A percentile compares a stretch with the other conserved stretches of the same genome.
Evolutionary conservation across 2,113 vertebrate species (phyloP).

Genomic region (Grantiella picta): DNA sequence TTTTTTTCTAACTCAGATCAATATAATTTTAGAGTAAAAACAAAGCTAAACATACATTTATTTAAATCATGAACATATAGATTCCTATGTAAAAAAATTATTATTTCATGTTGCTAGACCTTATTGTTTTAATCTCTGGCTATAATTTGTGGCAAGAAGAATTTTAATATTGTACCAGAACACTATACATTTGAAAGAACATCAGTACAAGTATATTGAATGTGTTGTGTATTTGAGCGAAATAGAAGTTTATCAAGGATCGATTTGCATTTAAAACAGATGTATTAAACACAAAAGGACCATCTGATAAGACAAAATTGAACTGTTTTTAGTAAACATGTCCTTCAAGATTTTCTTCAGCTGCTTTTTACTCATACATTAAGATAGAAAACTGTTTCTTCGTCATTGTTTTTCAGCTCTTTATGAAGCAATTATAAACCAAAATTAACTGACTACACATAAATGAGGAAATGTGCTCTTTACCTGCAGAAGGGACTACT

Average conservation of each 20-base stretch:
- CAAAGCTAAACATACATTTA: neutral
- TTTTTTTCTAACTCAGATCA: neutral
- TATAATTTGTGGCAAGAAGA: neutral
- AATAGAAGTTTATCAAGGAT: neutral
- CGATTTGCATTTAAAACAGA: slow-evolving; percentile 12
- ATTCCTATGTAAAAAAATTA: neutral
- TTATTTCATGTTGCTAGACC: neutral
- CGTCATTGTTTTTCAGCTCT: neutral
- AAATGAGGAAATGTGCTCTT: neutral
- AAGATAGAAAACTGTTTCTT: neutral
- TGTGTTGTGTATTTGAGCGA: neutral
- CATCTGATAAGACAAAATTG: neutral
- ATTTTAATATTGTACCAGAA: neutral
- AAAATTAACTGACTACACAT: neutral
- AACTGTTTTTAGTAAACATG: neutral
- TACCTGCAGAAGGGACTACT: neutral
- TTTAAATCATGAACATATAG: neutral
- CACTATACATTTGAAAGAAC: neutral
- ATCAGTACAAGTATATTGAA: neutral
- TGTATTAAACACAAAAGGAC: neutral
- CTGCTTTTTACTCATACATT: neutral
- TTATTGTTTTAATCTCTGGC: neutral
- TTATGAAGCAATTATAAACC: slow-evolving; percentile 19
- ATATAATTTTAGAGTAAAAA: neutral
- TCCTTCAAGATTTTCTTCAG: neutral